phyloP scores from a whole-genome alignment of 1,140 invertebrate genomes.

The Parasteatoda tepidariorum region DNA sequence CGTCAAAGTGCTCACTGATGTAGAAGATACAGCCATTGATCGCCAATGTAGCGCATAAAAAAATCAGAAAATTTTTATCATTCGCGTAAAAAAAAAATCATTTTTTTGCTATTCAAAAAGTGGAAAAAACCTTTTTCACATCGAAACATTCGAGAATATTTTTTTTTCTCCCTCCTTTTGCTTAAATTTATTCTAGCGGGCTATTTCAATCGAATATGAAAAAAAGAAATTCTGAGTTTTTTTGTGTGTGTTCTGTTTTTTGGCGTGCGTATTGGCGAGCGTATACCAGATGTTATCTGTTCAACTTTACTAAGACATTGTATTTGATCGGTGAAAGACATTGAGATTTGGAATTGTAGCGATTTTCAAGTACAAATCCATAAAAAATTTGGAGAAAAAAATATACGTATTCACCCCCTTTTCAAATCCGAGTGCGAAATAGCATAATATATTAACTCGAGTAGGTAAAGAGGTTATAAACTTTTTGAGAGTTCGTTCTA shows the following conservation, averaged over 20 bases:
- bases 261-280: conserved; percentile 22
- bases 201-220: conserved; percentile 7
- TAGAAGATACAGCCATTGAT: conserved; percentile 42
- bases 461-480: neutral
- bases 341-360: conserved; percentile 20
- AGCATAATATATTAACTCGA: neutral
- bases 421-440: neutral
- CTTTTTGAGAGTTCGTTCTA: neutral
- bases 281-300: conserved; percentile 48
- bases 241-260: conserved; percentile 2
- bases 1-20: conserved; percentile 27
- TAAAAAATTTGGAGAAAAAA: neutral
- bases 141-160: conserved; percentile 20
- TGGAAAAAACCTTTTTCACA: conserved; percentile 24
- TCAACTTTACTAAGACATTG: conserved; percentile 38
- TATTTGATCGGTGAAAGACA: conserved; percentile 42
- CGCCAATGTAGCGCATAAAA: conserved; percentile 14
- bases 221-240: conserved; percentile 30
- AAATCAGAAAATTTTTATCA: conserved; percentile 37
- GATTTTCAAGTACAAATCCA: neutral
- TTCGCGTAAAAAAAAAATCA: conserved; percentile 22
- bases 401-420: neutral
- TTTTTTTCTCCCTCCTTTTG: conserved; percentile 30
- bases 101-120: conserved; percentile 14
- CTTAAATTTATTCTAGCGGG: conserved; percentile 12